Percentiles rank a stretch among this genome's conserved stretches.
Conservation (phyloP, 2,888 invertebrate species). For the Latrodectus elegans region DNA sequence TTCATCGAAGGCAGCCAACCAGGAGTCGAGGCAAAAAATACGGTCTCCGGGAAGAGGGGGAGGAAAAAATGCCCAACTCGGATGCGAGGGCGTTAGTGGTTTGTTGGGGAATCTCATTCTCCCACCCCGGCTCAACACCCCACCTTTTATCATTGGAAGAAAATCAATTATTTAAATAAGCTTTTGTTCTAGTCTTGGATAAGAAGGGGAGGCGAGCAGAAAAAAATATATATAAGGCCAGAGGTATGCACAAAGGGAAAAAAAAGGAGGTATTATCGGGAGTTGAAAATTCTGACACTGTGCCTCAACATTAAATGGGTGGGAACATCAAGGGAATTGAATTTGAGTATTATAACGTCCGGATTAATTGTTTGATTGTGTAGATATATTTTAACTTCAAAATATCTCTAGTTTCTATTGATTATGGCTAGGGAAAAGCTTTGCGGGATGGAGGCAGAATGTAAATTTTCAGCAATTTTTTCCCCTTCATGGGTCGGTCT, state of each 20-base stretch:
- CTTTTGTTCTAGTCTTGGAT: slow-evolving; percentile 31
- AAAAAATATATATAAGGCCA: not conserved
- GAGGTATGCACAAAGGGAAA: slow-evolving; percentile 15
- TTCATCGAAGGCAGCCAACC: slow-evolving; percentile 63
- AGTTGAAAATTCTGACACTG: slow-evolving; percentile 32
- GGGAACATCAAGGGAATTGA: no score
- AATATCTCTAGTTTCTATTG: not conserved
- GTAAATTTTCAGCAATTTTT: no score
- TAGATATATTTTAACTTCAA: slow-evolving; percentile 16
- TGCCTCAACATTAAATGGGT: slow-evolving; percentile 4
- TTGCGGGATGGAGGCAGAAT: no score
- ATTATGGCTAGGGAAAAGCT: no score
- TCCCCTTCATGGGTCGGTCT: no score
- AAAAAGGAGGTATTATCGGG: slow-evolving; percentile 33
- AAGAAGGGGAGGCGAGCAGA: not conserved
- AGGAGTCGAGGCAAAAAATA: slow-evolving; percentile 61
- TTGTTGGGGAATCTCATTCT: slow-evolving; percentile 23
- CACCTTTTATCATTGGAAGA: slow-evolving; percentile 55
- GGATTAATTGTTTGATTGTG: slow-evolving; percentile 49
- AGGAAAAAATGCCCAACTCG: slow-evolving; percentile 49
- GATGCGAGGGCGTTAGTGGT: slow-evolving; percentile 52
- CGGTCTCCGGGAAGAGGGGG: slow-evolving; percentile 39
- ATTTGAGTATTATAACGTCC: slow-evolving; percentile 42
- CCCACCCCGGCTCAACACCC: slow-evolving; percentile 13
- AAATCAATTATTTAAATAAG: slow-evolving; percentile 69